Percentiles rank a stretch among this genome's conserved stretches.
phyloP scores from a whole-genome alignment of 1,140 invertebrate species.

The Brachionus paranguensis region DNA sequence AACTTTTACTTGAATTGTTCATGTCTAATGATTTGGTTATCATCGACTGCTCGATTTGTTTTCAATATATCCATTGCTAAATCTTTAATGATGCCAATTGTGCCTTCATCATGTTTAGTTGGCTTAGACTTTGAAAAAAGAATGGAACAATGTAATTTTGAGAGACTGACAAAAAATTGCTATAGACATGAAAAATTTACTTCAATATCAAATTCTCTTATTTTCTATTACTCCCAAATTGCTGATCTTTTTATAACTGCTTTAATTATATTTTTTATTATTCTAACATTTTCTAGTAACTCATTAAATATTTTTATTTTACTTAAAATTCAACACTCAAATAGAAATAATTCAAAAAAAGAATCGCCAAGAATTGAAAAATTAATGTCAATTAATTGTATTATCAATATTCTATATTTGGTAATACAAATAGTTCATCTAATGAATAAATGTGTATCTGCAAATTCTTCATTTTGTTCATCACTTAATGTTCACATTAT shows the following conservation, averaged over 20 bases:
- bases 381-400: background rate
- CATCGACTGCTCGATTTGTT: background rate
- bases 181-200: background rate
- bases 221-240: background rate
- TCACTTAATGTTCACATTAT: background rate
- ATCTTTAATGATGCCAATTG: background rate
- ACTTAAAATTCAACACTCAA: background rate
- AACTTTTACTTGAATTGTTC: background rate
- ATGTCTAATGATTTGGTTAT: background rate
- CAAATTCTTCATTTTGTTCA: background rate
- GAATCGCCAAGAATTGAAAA: background rate
- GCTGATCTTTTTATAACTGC: background rate
- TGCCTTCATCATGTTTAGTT: background rate
- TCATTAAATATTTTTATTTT: background rate
- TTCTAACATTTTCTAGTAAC: background rate
- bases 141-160: background rate
- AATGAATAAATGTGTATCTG: background rate
- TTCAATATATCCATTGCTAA: background rate
- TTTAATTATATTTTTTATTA: background rate
- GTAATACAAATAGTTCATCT: background rate
- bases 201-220: background rate
- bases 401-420: background rate
- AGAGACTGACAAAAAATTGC: background rate
- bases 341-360: background rate
- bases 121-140: background rate